These are phyloP conservation scores for Syngnathoides biaculeatus DNA, from an alignment of 2,113 vertebrate species.

Conservation along the genomic window DNA sequence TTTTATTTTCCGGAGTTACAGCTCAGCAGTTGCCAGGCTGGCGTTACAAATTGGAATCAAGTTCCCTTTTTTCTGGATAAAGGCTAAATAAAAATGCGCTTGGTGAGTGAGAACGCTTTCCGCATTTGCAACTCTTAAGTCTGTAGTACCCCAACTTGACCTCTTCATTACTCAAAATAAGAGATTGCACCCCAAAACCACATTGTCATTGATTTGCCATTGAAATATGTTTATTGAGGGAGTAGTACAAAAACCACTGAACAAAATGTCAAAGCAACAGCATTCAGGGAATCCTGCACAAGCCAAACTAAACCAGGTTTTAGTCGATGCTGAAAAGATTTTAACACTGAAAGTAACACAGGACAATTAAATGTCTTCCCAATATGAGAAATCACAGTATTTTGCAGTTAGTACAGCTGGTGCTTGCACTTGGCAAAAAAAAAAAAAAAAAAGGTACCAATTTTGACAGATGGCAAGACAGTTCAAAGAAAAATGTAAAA, in stretches of 20 bases:
- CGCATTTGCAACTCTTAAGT: neutral
- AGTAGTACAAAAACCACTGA: conserved; percentile 72
- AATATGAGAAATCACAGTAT: conserved; percentile 79
- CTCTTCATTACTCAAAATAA: conserved; percentile 26
- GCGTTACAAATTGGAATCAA: no score
- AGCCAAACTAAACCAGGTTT: conserved; percentile 53
- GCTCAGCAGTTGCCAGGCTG: no score
- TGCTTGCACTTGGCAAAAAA: conserved; percentile 72
- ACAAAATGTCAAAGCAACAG: conserved; percentile 63
- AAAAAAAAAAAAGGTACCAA: conserved; percentile 76
- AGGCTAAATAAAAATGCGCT: no score
- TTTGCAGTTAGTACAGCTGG: conserved; percentile 70
- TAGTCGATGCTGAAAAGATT: conserved; percentile 61
- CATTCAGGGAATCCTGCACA: conserved; percentile 57
- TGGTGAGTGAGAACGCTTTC: no score
- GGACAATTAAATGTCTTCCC: conserved; percentile 74
- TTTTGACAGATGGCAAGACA: conserved; percentile 72
- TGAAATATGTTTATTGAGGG: conserved; percentile 66
- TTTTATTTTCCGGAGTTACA: no score
- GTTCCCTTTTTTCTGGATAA: no score
- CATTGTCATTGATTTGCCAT: conserved; percentile 52
- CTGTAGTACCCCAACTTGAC: neutral
- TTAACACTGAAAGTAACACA: conserved; percentile 77
- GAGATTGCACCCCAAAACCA: conserved; percentile 62
- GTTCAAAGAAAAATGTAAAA: conserved; percentile 41